Base-by-base conservation (phyloP, 2,113 vertebrate genomes). In the Montifringilla adamsi region DNA sequence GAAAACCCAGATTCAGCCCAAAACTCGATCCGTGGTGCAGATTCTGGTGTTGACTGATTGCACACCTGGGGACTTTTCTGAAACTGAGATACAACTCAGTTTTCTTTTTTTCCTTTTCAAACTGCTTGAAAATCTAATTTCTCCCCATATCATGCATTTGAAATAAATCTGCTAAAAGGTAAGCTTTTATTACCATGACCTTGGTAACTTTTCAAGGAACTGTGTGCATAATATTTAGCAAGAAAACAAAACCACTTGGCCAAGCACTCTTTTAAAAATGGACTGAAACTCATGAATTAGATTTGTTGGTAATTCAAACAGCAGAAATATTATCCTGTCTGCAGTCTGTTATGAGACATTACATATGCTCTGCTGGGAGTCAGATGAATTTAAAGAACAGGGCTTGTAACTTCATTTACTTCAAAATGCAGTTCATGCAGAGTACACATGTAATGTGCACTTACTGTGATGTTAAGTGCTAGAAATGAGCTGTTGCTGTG, bases 201-300 rank as follows among this genome's bases (percentile, higher is more conserved):
- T 90, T 90, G 72, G 87, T 95, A 91, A 84, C 62, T 68, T 94
- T 91, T 95, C 89, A 93, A 63, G 86, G 84, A 87, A 83, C 18
- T 66, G 84, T 70, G 30, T 56, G 43, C 70, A n/a, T 75, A 58
- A 93, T 81, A 91, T 85, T 94, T 96, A 97, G 94, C 24, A 85
- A 95, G 94, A 90, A 95, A 97, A 81, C 77, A 96, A 96, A 97
- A 86, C 59, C 66, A 80, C 63, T 94, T 95, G 52, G 69, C 78
- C 87, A 84, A 78, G 9, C 24, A 93, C 63, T 75, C 89, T n/a
- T 93, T 94, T 86, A 58, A 94, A 96, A 96, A 68, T 6, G 70
- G 77, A 87, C 47, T 69, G 84, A 93, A 96, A 85, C 68, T 39
- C 89, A 63, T 92, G 82, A 97, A 89, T 94, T 92, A 91, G 69